Conservation (phyloP, 2,113 vertebrate species). For the Apus apus region DNA sequence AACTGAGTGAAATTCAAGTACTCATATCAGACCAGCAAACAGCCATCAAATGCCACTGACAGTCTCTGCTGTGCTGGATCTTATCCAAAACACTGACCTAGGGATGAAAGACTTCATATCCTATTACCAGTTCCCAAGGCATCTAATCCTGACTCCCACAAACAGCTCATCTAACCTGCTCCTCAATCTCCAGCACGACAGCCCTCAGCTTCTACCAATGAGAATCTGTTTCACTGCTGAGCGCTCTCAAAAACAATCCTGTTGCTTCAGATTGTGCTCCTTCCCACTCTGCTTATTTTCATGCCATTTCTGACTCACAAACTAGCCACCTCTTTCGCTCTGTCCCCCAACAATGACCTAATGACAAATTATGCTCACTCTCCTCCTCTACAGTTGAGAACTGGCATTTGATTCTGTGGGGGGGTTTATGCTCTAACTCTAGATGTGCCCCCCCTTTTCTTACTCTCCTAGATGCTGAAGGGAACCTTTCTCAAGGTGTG, state of each 20-base stretch:
- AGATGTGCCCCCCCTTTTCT: not conserved
- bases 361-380: not conserved
- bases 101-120: constrained; percentile 28
- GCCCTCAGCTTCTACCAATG: not conserved
- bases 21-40: not conserved
- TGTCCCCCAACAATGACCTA: not conserved
- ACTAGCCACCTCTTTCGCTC: not conserved
- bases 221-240: not conserved
- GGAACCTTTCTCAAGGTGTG: not conserved
- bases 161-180: constrained; percentile 21
- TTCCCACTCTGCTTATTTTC: not conserved
- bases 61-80: not conserved
- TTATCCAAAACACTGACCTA: constrained; percentile 8
- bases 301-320: not conserved
- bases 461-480: not conserved
- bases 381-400: not conserved
- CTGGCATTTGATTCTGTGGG: not conserved
- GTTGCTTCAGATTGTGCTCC: not conserved
- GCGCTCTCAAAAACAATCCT: not conserved
- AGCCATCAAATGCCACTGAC: not conserved
- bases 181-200: not conserved
- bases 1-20: not conserved
- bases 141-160: constrained; percentile 9
- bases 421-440: not conserved
- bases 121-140: constrained; percentile 40